A percentile compares a stretch with the other conserved stretches of the same genome.
These are phyloP conservation scores for Oophaga sylvatica DNA, from an alignment of 2,797 vertebrate species.

Conservation along the genomic window DNA sequence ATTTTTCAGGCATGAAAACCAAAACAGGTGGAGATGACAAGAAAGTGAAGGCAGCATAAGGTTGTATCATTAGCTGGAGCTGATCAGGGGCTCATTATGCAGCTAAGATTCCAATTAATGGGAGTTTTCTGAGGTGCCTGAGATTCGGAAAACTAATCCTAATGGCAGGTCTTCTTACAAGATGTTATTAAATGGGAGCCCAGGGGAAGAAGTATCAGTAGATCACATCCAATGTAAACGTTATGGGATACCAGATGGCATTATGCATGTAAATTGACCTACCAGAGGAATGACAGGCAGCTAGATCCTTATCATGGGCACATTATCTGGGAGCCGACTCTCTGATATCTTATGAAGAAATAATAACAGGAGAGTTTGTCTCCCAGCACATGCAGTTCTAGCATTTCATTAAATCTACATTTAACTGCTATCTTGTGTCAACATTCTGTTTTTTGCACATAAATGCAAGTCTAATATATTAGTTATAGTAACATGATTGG, in stretches of 20 bases:
- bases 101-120: constrained; percentile 50
- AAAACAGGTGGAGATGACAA: constrained; percentile 48
- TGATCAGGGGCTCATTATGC: constrained; percentile 53
- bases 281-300: constrained; percentile 54
- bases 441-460: not conserved
- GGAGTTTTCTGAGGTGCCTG: constrained; percentile 46
- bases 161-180: constrained; percentile 58
- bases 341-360: constrained; percentile 38
- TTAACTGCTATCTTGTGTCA: constrained; percentile 15
- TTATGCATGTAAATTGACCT: constrained; percentile 57
- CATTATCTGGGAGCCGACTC: constrained; percentile 41
- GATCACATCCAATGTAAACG: constrained; percentile 57
- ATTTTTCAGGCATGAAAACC: constrained; percentile 19
- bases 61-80: constrained; percentile 49
- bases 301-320: constrained; percentile 48
- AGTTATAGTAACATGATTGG: not conserved
- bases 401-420: constrained; percentile 35
- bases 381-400: constrained; percentile 9
- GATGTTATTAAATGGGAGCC: constrained; percentile 58
- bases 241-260: constrained; percentile 59
- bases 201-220: constrained; percentile 53
- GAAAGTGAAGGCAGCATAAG: constrained; percentile 40
- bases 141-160: constrained; percentile 55
- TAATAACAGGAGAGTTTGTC: constrained; percentile 18
- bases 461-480: not conserved